Evolutionary conservation across 2,888 invertebrate genomes (phyloP), one percentile per base, ranked within the genome.

Genomic region (Pseudanteris insignis): DNA sequence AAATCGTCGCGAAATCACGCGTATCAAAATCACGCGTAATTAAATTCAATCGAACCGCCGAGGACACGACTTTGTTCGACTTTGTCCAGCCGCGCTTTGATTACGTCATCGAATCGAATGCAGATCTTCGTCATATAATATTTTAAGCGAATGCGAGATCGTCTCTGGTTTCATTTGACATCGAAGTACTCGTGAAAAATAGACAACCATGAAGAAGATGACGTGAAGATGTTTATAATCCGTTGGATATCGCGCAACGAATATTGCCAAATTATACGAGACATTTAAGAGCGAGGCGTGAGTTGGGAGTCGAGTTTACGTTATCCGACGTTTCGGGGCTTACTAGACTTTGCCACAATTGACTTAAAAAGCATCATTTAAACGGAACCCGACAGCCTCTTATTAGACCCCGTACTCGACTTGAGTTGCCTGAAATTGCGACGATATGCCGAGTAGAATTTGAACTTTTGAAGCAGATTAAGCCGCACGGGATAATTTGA

Each of bases 11-110:
- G 29, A 43, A 57, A 48, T 48, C 37, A 8, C 32, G 29, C 15
- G 30, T 57, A 48, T 57, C 48, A 57, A 43, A 57, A 48, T 57
- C 36, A 57, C 48, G 34, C 48, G 36, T 57, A 57, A 57, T 48
- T 47, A 57, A 43, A 43, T 57, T 29, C 9, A 30, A 40, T 10
- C 10, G 29, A 48, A 43, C 30, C 34, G 26, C 10, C 24, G 6
- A 21, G 30, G 38, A 43, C 37, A 32, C 28, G 36, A 48, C 32
- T 47, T 29, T 32, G 28, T 30, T 8, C 18, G 32, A 41, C 46
- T 44, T 26, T 26, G 28, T 9, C 25, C 7, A 1, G 26, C 38
- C 54, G 21, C 38, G 29, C n/a, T 28, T 14, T 13, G 29, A 37
- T 43, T 28, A 43, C 9, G 11, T 11, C 11, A 51, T 40, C 18